These are phyloP conservation scores for Leptinotarsa defecta DNA, from an alignment of 1,140 invertebrate species.

Conservation along the genomic window DNA sequence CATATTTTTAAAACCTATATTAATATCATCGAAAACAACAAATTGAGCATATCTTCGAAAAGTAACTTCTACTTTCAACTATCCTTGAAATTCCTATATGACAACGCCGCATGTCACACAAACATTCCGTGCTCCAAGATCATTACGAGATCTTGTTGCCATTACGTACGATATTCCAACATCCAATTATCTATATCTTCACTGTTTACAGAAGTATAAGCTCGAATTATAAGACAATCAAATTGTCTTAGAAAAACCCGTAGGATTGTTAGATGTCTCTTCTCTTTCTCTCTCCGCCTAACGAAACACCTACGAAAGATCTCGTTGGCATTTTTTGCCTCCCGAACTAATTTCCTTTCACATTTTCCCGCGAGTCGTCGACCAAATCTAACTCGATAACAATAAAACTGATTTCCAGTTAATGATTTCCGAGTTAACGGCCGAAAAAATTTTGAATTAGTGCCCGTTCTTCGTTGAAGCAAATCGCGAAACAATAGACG, in stretches of 20 bases:
- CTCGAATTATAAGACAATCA: constrained; percentile 44
- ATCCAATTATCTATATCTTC: constrained; percentile 40
- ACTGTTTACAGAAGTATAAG: constrained; percentile 33
- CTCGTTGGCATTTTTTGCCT: not conserved
- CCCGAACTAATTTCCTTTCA: not conserved
- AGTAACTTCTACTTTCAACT: not conserved
- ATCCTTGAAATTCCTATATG: not conserved
- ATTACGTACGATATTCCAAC: constrained; percentile 38
- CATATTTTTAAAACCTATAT: too few species aligned
- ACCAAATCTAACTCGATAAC: not conserved
- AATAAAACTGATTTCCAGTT: not conserved
- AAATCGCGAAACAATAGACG: constrained; percentile 2
- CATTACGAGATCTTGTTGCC: constrained; percentile 40
- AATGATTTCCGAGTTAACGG: not conserved
- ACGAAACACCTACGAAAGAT: not conserved
- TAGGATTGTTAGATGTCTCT: not conserved
- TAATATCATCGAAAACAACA: too few species aligned
- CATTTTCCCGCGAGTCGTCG: not conserved
- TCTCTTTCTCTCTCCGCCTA: not conserved
- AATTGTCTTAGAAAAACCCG: constrained; percentile 8
- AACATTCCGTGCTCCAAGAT: constrained; percentile 39
- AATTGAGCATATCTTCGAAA: too few species aligned
- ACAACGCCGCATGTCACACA: constrained; percentile 4
- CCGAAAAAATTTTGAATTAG: not conserved
- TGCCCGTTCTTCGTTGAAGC: not conserved